phyloP scores from a whole-genome alignment of 2,113 vertebrate species.

The Myocastor coypus region DNA sequence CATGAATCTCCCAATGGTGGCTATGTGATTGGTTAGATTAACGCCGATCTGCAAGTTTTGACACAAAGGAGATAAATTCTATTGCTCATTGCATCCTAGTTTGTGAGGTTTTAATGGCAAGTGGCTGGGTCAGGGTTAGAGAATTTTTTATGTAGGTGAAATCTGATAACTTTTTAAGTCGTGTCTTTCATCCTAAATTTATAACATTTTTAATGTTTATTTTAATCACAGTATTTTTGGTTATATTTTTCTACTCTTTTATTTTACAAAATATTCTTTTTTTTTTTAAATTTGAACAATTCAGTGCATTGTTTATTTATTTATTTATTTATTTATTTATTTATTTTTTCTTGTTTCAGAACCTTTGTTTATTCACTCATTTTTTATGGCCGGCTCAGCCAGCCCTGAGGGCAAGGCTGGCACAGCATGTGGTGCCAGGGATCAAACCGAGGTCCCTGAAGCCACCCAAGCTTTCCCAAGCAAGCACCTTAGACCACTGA shows the following conservation, averaged over 20 bases:
- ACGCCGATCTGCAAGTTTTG: background rate
- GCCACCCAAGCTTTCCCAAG: too few relatives aligned
- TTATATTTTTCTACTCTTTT: background rate
- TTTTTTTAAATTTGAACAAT: too few relatives aligned
- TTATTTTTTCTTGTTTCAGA: too few relatives aligned
- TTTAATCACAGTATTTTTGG: conserved; percentile 47
- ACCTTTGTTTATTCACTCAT: too few relatives aligned
- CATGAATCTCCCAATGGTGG: background rate
- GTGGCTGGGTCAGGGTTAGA: background rate
- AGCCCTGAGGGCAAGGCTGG: too few relatives aligned
- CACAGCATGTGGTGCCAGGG: too few relatives aligned
- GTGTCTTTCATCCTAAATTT: conserved; percentile 29
- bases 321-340: too few relatives aligned
- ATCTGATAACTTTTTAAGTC: conserved; percentile 19
- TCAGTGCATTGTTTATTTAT: too few relatives aligned
- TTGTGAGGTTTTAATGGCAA: conserved; percentile 32
- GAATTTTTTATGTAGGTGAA: background rate
- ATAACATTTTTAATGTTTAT: conserved; percentile 15
- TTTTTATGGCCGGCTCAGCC: too few relatives aligned
- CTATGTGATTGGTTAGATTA: background rate
- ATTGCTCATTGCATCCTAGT: background rate
- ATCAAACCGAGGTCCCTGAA: too few relatives aligned
- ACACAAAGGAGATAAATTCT: background rate
- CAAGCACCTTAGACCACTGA: too few relatives aligned
- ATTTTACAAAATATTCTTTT: conserved; percentile 22